phyloP scores from a whole-genome alignment of 2,113 vertebrate species.

The Aspidoscelis tigris region DNA sequence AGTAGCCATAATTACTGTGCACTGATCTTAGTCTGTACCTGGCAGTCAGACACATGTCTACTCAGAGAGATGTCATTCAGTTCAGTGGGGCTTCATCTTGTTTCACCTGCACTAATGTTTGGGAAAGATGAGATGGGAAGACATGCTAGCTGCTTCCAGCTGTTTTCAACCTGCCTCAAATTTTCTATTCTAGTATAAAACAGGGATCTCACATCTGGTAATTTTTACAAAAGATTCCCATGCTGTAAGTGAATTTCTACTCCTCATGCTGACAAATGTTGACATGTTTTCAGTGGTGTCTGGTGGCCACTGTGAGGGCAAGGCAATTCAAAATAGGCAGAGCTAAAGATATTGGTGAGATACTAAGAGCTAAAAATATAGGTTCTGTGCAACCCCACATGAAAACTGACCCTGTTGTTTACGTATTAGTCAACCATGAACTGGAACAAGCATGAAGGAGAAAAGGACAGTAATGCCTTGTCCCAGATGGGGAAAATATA shows the following conservation, averaged over 20 bases:
- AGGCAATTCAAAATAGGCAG: too few species aligned
- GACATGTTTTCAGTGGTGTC: constrained; percentile 1
- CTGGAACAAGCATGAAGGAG: too few species aligned
- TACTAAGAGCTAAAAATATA: too few species aligned
- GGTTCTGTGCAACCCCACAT: too few species aligned
- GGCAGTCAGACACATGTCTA: background rate
- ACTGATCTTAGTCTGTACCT: background rate
- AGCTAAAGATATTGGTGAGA: too few species aligned
- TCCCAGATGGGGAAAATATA: too few species aligned
- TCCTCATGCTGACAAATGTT: background rate
- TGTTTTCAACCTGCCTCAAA: background rate
- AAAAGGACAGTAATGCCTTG: too few species aligned
- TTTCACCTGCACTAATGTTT: too few species aligned
- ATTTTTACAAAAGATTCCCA: background rate
- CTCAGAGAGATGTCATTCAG: background rate
- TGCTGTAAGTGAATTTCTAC: constrained; percentile 30
- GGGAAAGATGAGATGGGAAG: too few species aligned
- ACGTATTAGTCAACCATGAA: too few species aligned
- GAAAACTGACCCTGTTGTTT: too few species aligned
- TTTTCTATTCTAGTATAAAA: background rate
- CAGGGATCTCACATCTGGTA: background rate
- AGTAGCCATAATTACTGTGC: background rate
- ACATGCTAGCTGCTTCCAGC: background rate
- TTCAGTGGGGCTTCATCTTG: background rate
- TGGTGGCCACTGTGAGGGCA: background rate